Evolutionary conservation across 2,113 vertebrate genomes (phyloP), one percentile per base, ranked within the genome.

Genomic region (Synodontis membranacea): DNA sequence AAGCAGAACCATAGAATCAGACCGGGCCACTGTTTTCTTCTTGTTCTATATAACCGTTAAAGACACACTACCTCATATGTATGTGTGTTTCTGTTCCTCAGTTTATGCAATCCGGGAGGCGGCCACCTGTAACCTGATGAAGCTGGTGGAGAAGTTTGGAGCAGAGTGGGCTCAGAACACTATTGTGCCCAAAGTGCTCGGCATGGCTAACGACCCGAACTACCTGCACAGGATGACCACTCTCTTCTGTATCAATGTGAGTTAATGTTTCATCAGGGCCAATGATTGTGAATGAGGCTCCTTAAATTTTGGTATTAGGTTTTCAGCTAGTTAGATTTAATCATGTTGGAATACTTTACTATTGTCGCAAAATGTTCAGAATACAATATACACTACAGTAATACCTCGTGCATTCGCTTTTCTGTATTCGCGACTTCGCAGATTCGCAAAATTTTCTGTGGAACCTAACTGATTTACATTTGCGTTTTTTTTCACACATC

Each of bases 151-250:
- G 93, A 97, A 97, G 92, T 97, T 97, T 92, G 97, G 97, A 80
- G 95, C 94, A 0, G 96, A 97, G 66, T 97, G 97, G 97, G 97
- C 97, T 25, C 95, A 97, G 90, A 97, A 96, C 89, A 96, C 96
- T 85, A 97, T 97, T 0, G 96, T 97, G 25, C 97, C 97, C 86
- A 97, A 96, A 91, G 97, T 97, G 28, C 90, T 97, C 87, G 95
- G 96, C 25, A 97, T 97, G 97, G 96, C 97, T 81, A 95, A 96
- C 14, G 97, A 97, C 90, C 96, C 96, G 83, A 97, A 97, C 91
- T 97, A 97, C 92, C 94, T 97, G 80, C 96, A 97, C 91, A 96
- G 97, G 91, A 97, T 97, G 97, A 97, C 97, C 68, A 97, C 97
- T 42, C 95, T 97, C 4, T 97, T 97, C 93, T 97, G 97, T 92